Base-by-base conservation (phyloP, 2,113 vertebrate species). In the Hassar affinis region DNA sequence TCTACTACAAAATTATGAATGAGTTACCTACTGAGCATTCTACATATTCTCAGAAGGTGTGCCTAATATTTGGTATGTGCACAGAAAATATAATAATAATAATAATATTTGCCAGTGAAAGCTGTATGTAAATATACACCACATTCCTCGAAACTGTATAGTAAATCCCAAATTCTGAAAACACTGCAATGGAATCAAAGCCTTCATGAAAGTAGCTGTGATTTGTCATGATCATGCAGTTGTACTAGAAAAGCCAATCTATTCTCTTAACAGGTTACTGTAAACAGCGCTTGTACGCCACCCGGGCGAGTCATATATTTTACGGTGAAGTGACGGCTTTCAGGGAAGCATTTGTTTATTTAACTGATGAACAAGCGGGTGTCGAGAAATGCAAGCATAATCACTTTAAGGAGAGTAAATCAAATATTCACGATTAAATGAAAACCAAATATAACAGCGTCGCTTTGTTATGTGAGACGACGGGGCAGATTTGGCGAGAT, bases 401-500 rank as follows among this genome's bases (percentile, higher is more conserved):
- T 92, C 81, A 61, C 56, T 80, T 92, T 90, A 92, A 88, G 88
- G 79, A 80, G 82, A 74, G 79, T 81, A 89, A 92, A 92, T 92
- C 86, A 91, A 92, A 91, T 91, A 91, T 88, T 88, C 85, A 76
- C 76, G 85, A 92, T 91, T 90, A 92, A 92, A 91, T 89, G 84
- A 91, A 91, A 90, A 91, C 87, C 88, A 92, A 91, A 92, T 90
- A 91, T 90, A 91, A 91, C 89, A 84, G 87, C 85, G 84, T 84
- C 79, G 82, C 68, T 78, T 82, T 85, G 85, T 92, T 90, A 92
- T 89, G 89, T 71, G 89, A 90, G 86, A 90, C 86, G 88, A 90
- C 87, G 87, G 88, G 88, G 84, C 85, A 62, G 86, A 87, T 86
- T 82, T 81, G 85, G 80, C 10, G 78, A 84, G 87, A 91, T 92